phyloP scores from a whole-genome alignment of 2,888 invertebrate species.

The Junonia oenone region DNA sequence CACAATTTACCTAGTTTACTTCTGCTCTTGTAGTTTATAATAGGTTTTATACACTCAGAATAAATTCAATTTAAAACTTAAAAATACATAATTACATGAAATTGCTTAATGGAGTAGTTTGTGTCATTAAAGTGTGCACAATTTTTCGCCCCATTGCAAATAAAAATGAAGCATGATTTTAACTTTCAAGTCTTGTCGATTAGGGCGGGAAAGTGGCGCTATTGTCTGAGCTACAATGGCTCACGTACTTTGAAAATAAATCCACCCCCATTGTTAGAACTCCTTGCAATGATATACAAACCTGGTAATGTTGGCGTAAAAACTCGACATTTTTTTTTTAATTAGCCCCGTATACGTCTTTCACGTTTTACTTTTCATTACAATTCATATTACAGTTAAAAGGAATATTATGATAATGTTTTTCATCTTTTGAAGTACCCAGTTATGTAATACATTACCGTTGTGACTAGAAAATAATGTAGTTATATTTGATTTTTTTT shows the following conservation, averaged over 20 bases:
- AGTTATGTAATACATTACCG: too few species aligned
- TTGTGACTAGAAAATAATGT: too few species aligned
- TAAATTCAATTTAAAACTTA: too few species aligned
- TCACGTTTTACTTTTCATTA: background rate
- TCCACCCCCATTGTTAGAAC: conserved; percentile 9
- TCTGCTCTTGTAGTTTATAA: too few species aligned
- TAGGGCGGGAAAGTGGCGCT: conserved; percentile 12
- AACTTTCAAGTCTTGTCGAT: conserved; percentile 14
- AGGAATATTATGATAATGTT: background rate
- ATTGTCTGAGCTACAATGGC: conserved; percentile 19
- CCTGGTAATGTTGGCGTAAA: background rate
- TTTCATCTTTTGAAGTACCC: background rate
- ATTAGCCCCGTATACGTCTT: background rate
- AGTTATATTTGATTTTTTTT: too few species aligned
- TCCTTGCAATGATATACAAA: conserved; percentile 7
- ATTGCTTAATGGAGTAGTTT: background rate
- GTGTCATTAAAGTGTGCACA: background rate
- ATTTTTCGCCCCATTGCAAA: background rate
- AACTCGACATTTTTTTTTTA: background rate
- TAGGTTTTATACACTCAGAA: too few species aligned
- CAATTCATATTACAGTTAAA: background rate
- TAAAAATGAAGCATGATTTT: conserved; percentile 8
- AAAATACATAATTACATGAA: too few species aligned
- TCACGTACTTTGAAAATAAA: conserved; percentile 14
- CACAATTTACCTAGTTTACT: too few species aligned